A percentile compares a stretch with the other conserved stretches of the same genome.
These are phyloP conservation scores for Balearica regulorum DNA, from an alignment of 2,797 vertebrate species.

Conservation along the genomic window DNA sequence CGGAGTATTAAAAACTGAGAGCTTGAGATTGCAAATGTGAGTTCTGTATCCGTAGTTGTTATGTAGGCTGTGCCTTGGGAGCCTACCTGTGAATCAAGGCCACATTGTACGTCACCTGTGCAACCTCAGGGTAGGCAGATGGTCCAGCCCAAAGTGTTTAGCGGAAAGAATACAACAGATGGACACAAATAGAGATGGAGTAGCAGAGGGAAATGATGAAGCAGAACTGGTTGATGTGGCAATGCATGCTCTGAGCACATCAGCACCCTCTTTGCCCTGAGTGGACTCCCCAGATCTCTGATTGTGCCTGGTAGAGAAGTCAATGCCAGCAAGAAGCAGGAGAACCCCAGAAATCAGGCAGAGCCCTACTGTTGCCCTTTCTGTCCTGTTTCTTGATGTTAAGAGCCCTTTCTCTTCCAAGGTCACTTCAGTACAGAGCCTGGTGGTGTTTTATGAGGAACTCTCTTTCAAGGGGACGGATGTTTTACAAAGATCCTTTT, in stretches of 20 bases:
- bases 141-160: background rate
- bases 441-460: background rate
- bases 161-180: background rate
- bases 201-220: background rate
- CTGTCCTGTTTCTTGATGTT: background rate
- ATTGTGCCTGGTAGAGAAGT: background rate
- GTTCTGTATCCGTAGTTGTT: background rate
- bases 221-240: background rate
- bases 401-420: background rate
- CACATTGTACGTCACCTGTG: background rate
- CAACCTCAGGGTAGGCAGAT: background rate
- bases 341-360: background rate
- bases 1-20: background rate
- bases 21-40: background rate
- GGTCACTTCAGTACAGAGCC: background rate
- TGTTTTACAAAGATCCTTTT: background rate
- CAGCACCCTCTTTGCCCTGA: background rate
- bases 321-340: background rate
- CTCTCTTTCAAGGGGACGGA: background rate
- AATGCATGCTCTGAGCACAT: rapidly evolving
- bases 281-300: background rate
- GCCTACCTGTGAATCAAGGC: background rate
- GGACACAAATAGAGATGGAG: background rate
- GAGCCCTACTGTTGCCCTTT: background rate
- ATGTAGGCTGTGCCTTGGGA: background rate